phyloP scores from a whole-genome alignment of 2,797 vertebrate genomes.

The Moxostoma hubbsi region DNA sequence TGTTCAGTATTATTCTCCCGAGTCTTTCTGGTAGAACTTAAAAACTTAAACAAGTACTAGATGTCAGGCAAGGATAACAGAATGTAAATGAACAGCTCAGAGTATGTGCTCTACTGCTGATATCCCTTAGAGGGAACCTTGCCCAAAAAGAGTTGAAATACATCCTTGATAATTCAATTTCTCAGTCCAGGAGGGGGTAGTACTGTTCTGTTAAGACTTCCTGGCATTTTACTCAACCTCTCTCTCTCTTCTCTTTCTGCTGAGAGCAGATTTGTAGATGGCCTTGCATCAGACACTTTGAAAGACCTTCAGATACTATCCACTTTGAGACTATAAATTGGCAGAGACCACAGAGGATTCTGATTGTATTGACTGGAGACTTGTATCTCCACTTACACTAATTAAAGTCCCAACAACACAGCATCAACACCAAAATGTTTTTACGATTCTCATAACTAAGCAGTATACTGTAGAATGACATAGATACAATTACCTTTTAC shows the following conservation, averaged over 20 bases:
- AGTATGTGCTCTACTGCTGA: neutral
- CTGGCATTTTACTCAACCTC: neutral
- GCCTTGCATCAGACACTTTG: slow-evolving; percentile 8
- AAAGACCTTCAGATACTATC: neutral
- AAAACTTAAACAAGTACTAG: neutral
- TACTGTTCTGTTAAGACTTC: slow-evolving; percentile 44
- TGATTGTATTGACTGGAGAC: neutral
- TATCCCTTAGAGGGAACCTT: neutral
- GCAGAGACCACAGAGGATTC: neutral
- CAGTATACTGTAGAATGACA: neutral
- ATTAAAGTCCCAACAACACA: slow-evolving; percentile 30
- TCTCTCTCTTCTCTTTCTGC: neutral
- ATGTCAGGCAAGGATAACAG: neutral
- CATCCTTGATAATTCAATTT: slow-evolving; percentile 15
- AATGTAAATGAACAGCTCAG: neutral
- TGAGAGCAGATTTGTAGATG: neutral
- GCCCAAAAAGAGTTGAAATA: neutral
- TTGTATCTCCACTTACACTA: slow-evolving; percentile 17
- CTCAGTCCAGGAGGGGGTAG: slow-evolving; percentile 52
- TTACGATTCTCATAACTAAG: neutral
- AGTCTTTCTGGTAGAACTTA: too few species aligned
- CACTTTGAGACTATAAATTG: slow-evolving; percentile 30
- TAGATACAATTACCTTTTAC: neutral
- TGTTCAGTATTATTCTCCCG: too few species aligned
- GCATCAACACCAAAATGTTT: neutral